These are phyloP conservation scores for Pagetopsis macropterus DNA, from an alignment of 2,797 vertebrate species.

Conservation along the genomic window DNA sequence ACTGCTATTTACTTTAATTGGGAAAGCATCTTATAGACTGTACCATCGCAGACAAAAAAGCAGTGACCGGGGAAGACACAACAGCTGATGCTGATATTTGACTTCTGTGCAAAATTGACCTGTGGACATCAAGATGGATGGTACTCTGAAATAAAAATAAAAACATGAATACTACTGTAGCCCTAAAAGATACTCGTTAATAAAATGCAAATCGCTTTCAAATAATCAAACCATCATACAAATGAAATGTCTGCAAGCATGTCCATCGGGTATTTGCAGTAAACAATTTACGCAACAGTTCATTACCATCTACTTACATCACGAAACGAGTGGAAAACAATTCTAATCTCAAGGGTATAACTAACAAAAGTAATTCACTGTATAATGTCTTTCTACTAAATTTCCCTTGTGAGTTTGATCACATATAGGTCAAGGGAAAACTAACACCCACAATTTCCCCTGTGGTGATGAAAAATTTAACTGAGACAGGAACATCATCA, in stretches of 20 bases:
- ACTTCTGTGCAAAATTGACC: background rate
- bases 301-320: constrained; percentile 24
- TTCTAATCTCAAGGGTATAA: constrained; percentile 25
- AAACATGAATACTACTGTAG: background rate
- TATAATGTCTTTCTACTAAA: constrained; percentile 26
- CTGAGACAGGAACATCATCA: background rate
- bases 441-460: constrained; percentile 15
- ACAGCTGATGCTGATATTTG: background rate
- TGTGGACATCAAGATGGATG: background rate
- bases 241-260: background rate
- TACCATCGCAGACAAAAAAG: too few species aligned
- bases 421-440: constrained; percentile 25
- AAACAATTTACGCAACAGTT: background rate
- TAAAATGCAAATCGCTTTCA: background rate
- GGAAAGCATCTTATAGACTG: too few species aligned
- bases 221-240: background rate
- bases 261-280: background rate
- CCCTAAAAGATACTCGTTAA: background rate
- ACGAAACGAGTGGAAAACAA: constrained; percentile 21
- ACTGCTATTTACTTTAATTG: too few species aligned
- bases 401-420: constrained; percentile 28
- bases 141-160: background rate
- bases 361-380: constrained; percentile 30
- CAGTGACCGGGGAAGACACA: background rate
- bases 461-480: background rate